These are phyloP conservation scores for Hydractinia symbiolongicarpus DNA, from an alignment of 30 jellyfish, hydroid and myxozoan genomes.

Conservation along the genomic window DNA sequence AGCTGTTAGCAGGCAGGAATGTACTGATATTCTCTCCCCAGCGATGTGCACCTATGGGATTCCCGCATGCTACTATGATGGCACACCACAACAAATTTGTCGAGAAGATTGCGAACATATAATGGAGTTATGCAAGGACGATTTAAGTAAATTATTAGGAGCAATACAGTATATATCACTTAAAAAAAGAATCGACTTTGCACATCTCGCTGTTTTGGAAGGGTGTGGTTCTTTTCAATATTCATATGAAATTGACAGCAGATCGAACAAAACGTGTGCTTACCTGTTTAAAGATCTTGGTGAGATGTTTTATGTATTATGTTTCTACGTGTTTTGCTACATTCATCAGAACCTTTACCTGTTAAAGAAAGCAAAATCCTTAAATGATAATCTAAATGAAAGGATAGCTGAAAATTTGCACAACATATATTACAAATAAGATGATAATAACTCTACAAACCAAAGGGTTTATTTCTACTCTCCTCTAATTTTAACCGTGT, in stretches of 20 bases:
- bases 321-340: no score
- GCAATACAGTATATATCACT: slow-evolving; percentile 15
- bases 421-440: no score
- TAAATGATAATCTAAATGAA: no score
- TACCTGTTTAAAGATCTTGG: slow-evolving; percentile 9
- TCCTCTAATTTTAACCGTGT: no score
- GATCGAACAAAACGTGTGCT: slow-evolving; percentile 4
- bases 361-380: no score
- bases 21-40: slow-evolving; percentile 3
- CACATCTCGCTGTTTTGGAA: slow-evolving; percentile 10
- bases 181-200: slow-evolving; percentile 12
- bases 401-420: no score
- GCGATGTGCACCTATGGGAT: slow-evolving; percentile 31
- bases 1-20: neutral
- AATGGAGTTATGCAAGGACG: slow-evolving; percentile 1
- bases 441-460: no score
- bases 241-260: slow-evolving; percentile 8
- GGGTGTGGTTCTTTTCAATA: slow-evolving; percentile 15
- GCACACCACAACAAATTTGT: slow-evolving; percentile 5
- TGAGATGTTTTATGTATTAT: neutral
- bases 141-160: slow-evolving; percentile 1
- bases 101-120: slow-evolving; percentile 37
- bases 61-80: slow-evolving; percentile 13
- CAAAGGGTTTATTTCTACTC: no score
- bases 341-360: no score